Percentiles rank a stretch among this genome's conserved stretches.
These are phyloP conservation scores for Chloroceryle aenea DNA, from an alignment of 2,113 vertebrate species.

Conservation along the genomic window DNA sequence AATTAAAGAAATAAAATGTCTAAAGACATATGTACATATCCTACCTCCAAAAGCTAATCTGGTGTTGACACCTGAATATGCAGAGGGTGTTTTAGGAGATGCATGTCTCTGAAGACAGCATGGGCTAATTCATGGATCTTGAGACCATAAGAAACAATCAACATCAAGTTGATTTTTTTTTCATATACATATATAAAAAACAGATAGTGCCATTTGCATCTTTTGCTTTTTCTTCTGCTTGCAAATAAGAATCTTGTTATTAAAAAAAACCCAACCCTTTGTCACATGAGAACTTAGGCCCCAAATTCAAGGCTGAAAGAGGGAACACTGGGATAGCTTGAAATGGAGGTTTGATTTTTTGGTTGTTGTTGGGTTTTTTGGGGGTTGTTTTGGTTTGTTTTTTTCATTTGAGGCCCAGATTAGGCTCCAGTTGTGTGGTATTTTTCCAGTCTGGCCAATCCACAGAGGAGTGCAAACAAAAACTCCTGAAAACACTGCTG, in stretches of 20 bases:
- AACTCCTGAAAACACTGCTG: not conserved
- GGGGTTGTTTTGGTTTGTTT: too few relatives aligned
- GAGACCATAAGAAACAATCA: not conserved
- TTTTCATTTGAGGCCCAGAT: not conserved
- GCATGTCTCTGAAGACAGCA: not conserved
- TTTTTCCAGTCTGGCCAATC: slow-evolving; percentile 38
- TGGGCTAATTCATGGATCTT: not conserved
- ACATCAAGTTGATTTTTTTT: not conserved
- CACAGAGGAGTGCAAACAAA: slow-evolving; percentile 39
- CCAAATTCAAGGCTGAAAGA: not conserved
- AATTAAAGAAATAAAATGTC: not conserved
- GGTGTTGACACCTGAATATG: not conserved
- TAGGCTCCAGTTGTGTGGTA: not conserved
- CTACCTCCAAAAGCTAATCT: not conserved
- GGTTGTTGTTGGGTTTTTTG: too few relatives aligned
- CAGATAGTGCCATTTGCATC: not conserved
- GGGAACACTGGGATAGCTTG: not conserved
- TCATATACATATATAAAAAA: not conserved
- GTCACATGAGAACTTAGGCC: not conserved
- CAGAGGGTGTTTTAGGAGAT: not conserved
- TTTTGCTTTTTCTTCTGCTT: not conserved
- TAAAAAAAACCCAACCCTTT: not conserved
- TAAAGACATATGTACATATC: not conserved
- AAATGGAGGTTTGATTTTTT: not conserved
- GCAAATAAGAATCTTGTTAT: not conserved